Evolutionary conservation across 2,797 vertebrate species (phyloP).

Genomic region (Sebastes miniatus): DNA sequence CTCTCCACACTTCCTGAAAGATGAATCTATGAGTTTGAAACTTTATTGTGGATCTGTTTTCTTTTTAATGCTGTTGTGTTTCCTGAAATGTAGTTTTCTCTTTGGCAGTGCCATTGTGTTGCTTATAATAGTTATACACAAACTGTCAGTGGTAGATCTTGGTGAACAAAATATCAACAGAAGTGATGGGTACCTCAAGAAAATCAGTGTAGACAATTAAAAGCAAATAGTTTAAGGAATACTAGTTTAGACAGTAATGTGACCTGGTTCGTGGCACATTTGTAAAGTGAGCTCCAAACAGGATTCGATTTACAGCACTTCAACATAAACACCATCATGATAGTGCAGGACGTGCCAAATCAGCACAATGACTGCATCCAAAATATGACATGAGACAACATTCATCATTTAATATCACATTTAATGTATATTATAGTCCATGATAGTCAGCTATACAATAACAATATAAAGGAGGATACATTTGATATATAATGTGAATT

Average conservation of each 20-base stretch:
- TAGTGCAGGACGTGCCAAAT: background rate
- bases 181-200: background rate
- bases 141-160: background rate
- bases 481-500: background rate
- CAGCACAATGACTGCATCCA: background rate
- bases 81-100: too few relatives aligned
- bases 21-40: too few relatives aligned
- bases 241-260: background rate
- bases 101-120: too few relatives aligned
- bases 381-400: background rate
- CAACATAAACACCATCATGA: background rate
- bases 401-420: constrained; percentile 10
- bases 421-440: constrained; percentile 24
- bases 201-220: background rate
- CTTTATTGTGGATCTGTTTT: too few relatives aligned
- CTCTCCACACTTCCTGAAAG: too few relatives aligned
- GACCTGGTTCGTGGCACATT: background rate
- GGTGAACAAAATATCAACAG: background rate
- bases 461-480: constrained; percentile 24
- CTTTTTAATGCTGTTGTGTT: too few relatives aligned
- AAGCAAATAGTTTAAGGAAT: background rate
- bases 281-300: background rate
- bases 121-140: background rate
- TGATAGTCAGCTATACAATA: constrained; percentile 13
- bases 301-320: background rate